These are phyloP conservation scores for Heliconius ethilla DNA, from an alignment of 2,888 invertebrate genomes.

Conservation along the genomic window DNA sequence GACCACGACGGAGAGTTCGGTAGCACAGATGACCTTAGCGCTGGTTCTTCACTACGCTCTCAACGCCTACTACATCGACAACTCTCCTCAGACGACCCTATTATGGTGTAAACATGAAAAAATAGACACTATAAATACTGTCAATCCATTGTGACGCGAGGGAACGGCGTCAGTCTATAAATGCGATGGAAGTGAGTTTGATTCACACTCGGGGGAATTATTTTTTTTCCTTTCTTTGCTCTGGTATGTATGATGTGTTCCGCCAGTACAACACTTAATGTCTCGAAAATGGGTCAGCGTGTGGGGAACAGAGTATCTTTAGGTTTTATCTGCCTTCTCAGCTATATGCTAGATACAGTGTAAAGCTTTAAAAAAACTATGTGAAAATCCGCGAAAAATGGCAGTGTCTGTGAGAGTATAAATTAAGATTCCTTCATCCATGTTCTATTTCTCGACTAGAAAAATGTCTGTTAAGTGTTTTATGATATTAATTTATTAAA, in stretches of 20 bases:
- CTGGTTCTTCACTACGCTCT: slow-evolving; percentile 64
- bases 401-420: not conserved
- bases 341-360: not conserved
- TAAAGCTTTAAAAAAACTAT: not conserved
- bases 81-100: slow-evolving; percentile 79
- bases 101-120: slow-evolving; percentile 67
- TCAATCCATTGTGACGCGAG: not conserved
- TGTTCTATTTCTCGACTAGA: not conserved
- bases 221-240: too few species aligned
- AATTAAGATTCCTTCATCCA: not conserved
- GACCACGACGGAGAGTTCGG: slow-evolving; percentile 89
- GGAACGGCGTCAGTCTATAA: too few species aligned
- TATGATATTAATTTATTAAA: not conserved
- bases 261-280: not conserved
- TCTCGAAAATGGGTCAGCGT: not conserved
- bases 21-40: slow-evolving; percentile 84
- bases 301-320: not conserved
- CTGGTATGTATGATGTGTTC: not conserved
- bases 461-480: not conserved
- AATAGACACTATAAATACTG: not conserved
- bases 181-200: too few species aligned
- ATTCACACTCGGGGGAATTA: too few species aligned
- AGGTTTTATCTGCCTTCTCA: not conserved
- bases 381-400: too few species aligned
- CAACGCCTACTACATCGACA: slow-evolving; percentile 75